Percentiles rank a stretch among this genome's conserved stretches.
Conservation (phyloP, 2,113 vertebrate genomes). For the Chroicocephalus ridibundus region DNA sequence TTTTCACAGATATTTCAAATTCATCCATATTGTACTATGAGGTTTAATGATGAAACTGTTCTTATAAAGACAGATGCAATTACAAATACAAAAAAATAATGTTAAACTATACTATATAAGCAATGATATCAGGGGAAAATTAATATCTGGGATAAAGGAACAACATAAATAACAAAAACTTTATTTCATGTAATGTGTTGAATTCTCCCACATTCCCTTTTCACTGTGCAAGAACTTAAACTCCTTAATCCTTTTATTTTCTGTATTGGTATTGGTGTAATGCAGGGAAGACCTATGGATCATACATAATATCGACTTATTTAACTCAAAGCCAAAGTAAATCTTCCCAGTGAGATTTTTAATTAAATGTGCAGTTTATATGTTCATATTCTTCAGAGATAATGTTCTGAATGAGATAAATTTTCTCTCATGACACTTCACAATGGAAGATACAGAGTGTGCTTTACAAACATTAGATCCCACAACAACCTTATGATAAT, state of each 20-base stretch:
- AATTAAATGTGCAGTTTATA: neutral
- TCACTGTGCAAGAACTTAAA: neutral
- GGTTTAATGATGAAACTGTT: neutral
- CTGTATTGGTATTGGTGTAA: neutral
- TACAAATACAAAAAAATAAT: neutral
- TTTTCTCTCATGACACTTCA: neutral
- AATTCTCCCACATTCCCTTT: neutral
- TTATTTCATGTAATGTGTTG: neutral
- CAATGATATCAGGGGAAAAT: neutral
- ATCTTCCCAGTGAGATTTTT: neutral
- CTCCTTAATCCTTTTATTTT: neutral
- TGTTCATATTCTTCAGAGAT: neutral
- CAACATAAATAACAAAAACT: neutral
- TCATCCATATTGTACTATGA: neutral
- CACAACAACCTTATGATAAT: neutral
- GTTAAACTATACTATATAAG: neutral
- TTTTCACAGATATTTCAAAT: neutral
- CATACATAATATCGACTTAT: neutral
- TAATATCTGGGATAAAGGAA: neutral
- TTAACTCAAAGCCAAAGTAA: neutral
- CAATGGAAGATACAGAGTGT: neutral
- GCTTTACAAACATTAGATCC: neutral
- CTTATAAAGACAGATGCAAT: neutral
- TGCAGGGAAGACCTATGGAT: neutral
- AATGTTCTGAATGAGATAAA: neutral